Percentiles rank a stretch among this genome's conserved stretches.
Conservation (phyloP, 1,140 invertebrate species). For the Tetramorium parvispinum region DNA sequence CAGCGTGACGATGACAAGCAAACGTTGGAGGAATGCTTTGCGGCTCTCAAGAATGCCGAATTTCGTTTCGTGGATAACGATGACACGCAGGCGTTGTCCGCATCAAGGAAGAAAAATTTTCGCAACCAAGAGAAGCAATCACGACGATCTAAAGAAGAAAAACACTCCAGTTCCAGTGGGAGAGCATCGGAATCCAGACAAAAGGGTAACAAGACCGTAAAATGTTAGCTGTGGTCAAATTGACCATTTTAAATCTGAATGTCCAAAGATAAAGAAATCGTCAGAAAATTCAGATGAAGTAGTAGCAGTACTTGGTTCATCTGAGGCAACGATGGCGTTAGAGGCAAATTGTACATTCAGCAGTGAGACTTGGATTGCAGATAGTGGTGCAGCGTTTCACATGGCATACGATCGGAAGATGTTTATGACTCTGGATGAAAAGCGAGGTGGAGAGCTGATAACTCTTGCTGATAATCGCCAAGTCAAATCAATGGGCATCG, state of each 20-base stretch:
- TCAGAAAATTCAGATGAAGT: neutral
- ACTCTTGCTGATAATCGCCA: neutral
- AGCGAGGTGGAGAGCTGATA: neutral
- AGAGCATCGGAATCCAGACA: neutral
- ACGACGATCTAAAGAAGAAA: neutral
- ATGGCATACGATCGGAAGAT: neutral
- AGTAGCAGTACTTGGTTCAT: neutral
- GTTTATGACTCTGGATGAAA: neutral
- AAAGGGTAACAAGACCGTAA: neutral
- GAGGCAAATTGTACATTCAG: neutral
- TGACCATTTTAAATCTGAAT: neutral
- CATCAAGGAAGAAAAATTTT: neutral
- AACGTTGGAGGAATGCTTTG: neutral
- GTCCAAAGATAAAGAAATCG: neutral
- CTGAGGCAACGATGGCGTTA: neutral
- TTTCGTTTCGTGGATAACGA: neutral
- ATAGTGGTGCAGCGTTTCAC: neutral
- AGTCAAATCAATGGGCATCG: neutral
- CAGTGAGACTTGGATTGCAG: neutral
- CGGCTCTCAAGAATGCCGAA: neutral
- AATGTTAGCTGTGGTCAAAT: neutral
- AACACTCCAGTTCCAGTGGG: neutral
- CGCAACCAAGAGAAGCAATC: neutral
- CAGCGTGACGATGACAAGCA: neutral
- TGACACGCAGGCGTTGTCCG: neutral